Evolutionary conservation across 1,140 invertebrate species (phyloP).

Genomic region (Calosoma granatense): DNA sequence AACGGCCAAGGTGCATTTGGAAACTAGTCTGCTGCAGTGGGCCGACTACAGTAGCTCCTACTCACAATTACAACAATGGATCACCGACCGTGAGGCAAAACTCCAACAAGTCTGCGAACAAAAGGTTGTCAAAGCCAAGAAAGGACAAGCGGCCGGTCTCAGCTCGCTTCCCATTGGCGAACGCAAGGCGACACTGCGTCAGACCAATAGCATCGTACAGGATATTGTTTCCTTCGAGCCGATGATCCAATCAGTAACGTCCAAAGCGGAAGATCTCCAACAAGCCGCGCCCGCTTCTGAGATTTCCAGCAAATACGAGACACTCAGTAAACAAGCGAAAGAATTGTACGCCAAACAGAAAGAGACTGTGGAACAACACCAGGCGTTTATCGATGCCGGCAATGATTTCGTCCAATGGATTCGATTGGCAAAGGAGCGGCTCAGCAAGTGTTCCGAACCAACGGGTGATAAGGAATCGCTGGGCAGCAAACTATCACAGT

Average conservation of each 20-base stretch:
- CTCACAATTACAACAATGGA: conserved; percentile 86
- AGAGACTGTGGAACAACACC: conserved; percentile 80
- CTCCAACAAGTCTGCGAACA: conserved; percentile 86
- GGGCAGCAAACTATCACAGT: conserved; percentile 71
- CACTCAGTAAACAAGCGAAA: conserved; percentile 78
- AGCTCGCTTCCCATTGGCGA: conserved; percentile 72
- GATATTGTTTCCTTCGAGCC: conserved; percentile 91
- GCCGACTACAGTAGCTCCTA: conserved; percentile 91
- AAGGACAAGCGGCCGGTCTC: conserved; percentile 57
- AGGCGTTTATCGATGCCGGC: conserved; percentile 80
- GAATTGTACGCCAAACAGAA: conserved; percentile 85
- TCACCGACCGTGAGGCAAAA: conserved; percentile 87
- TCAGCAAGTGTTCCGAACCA: conserved; percentile 89
- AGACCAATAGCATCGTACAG: conserved; percentile 87
- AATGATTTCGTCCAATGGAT: conserved; percentile 90
- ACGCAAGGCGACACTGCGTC: conserved; percentile 76
- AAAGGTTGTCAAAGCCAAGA: conserved; percentile 67
- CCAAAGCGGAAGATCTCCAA: conserved; percentile 80
- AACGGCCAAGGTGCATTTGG: conserved; percentile 82
- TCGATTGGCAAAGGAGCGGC: conserved; percentile 72
- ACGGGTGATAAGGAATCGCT: conserved; percentile 87
- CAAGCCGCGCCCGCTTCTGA: conserved; percentile 78
- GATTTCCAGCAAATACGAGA: conserved; percentile 83
- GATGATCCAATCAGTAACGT: conserved; percentile 87
- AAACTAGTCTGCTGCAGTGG: conserved; percentile 87